These are phyloP conservation scores for Macropus fuliginosus DNA, from an alignment of 2,797 vertebrate species.

Conservation along the genomic window DNA sequence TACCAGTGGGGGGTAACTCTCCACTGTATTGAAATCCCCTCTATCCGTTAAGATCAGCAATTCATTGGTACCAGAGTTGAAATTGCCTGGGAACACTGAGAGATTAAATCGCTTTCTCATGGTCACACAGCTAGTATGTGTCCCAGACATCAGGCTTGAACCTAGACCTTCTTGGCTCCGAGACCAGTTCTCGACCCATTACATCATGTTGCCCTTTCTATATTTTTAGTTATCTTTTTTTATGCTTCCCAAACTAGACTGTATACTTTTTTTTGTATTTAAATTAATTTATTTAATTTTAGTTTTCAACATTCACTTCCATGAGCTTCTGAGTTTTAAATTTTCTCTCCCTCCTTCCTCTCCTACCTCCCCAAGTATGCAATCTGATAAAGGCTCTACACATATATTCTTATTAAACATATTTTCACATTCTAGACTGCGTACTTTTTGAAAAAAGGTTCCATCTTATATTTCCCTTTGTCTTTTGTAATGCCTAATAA, in stretches of 20 bases:
- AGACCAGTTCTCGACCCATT: not conserved
- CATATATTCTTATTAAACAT: no score
- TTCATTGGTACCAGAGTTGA: not conserved
- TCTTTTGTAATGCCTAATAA: not conserved
- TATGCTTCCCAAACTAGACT: not conserved
- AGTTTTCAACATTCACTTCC: no score
- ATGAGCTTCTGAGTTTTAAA: no score
- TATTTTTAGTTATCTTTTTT: not conserved
- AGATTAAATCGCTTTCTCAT: not conserved
- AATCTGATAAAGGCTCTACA: no score
- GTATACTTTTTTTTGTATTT: not conserved
- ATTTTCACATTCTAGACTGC: no score
- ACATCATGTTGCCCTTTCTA: not conserved
- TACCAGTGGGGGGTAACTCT: not conserved
- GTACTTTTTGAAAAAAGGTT: not conserved
- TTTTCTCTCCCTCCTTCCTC: no score
- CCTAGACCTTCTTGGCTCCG: not conserved
- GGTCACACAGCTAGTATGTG: not conserved
- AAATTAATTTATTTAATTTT: no score
- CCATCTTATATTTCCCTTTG: not conserved
- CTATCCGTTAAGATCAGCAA: not conserved
- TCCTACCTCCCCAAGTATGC: no score
- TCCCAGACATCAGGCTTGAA: not conserved
- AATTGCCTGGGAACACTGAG: not conserved
- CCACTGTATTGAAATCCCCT: not conserved